Evolutionary conservation across 2,888 invertebrate genomes (phyloP).

Genomic region (Zootermopsis nevadensis): DNA sequence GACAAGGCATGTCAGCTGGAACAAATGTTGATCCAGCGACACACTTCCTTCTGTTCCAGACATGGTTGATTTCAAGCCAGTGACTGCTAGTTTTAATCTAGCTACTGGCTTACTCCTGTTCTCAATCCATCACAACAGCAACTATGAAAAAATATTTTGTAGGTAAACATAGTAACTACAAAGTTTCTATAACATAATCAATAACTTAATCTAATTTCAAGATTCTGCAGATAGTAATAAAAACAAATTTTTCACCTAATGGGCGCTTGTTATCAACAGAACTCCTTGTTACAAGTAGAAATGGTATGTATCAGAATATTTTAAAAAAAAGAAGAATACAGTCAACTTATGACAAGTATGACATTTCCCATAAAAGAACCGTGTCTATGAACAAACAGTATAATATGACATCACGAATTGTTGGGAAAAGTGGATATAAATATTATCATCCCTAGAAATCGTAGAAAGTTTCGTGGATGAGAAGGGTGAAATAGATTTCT

Average conservation of each 20-base stretch:
- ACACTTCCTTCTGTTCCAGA: not conserved
- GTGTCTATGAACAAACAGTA: not conserved
- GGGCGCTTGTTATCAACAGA: too few relatives aligned
- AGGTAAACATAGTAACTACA: not conserved
- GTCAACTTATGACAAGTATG: not conserved
- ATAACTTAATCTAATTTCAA: not conserved
- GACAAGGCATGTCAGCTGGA: constrained; percentile 48
- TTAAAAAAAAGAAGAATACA: not conserved
- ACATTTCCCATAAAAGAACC: not conserved
- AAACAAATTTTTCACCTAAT: too few relatives aligned
- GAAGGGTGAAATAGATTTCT: not conserved
- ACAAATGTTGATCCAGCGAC: constrained; percentile 38
- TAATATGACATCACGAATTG: not conserved
- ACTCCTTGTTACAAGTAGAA: not conserved
- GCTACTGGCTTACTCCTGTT: constrained; percentile 13
- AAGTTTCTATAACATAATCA: not conserved
- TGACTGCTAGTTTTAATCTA: constrained; percentile 16
- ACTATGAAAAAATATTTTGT: constrained; percentile 1
- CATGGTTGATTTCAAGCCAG: constrained; percentile 24
- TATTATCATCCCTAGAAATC: not conserved
- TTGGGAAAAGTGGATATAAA: not conserved
- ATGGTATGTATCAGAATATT: not conserved
- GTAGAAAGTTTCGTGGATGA: not conserved
- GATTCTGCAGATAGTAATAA: too few relatives aligned
- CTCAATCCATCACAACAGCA: constrained; percentile 13